Evolutionary conservation across 2,113 vertebrate genomes (phyloP).

Genomic region (Craseonycteris thonglongyai): DNA sequence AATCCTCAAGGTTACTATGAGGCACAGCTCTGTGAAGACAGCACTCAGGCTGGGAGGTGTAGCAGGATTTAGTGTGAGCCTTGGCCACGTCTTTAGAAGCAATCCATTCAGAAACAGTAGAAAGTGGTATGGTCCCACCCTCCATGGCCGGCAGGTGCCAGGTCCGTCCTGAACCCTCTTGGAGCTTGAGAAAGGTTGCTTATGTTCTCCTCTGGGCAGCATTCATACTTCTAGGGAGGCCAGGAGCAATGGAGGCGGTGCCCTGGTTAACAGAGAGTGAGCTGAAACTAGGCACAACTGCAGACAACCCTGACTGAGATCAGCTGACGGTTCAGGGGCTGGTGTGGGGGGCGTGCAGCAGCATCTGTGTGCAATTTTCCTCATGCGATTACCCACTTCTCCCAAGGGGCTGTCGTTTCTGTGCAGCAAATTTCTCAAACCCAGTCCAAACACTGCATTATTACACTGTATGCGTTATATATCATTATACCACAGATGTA

Average conservation of each 20-base stretch:
- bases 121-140: background rate
- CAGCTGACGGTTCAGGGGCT: background rate
- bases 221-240: background rate
- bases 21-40: conserved; percentile 30
- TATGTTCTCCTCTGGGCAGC: background rate
- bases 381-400: conserved; percentile 19
- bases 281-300: background rate
- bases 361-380: conserved; percentile 61
- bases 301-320: background rate
- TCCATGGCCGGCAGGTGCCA: background rate
- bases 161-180: background rate
- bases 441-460: conserved; percentile 34
- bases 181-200: background rate
- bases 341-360: fast-evolving
- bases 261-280: background rate
- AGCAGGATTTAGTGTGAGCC: background rate
- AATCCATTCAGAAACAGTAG: background rate
- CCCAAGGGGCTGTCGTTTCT: conserved; percentile 21
- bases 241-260: background rate
- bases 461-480: conserved; percentile 33
- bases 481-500: conserved; percentile 54
- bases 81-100: background rate
- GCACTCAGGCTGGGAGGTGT: conserved; percentile 25
- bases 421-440: conserved; percentile 42
- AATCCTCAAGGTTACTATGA: conserved; percentile 43